Base-by-base conservation (phyloP, 1,140 invertebrate genomes). In the Elymnias hypermnestra region DNA sequence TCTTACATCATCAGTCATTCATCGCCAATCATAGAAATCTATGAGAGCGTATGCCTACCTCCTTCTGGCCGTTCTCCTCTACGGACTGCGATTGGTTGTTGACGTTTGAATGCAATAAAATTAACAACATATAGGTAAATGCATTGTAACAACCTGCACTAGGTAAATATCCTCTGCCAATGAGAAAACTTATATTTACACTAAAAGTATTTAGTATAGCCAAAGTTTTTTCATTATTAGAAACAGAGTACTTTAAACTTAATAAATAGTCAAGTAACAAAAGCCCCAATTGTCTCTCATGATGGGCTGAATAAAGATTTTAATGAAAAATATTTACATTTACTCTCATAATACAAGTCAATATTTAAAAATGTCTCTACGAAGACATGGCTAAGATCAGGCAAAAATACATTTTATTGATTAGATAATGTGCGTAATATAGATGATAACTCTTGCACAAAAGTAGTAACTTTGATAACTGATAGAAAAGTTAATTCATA, bases 31-130 rank as follows among this genome's bases (percentile, higher is more conserved):
- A 60, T 51, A 45, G 54, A 42, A 58, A 44, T 71, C 60, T 75
- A 72, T 64, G 57, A 76, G 65, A 73, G 65, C 64, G 57, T 67
- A 53, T 63, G 69, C 82, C 76, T 85, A 85, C 82, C 82, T 85
- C 82, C 63, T 69, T 83, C 50, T 79, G 82, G 70, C 76, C 82
- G 75, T 83, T 83, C 66, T 85, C 82, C 75, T 83, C 78, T 83
- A 85, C 82, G 65, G 82, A 79, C 82, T 85, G 82, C 82, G 78
- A 83, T 85, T 82, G 76, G 81, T 84, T 81, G 78, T 84, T 69
- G 81, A 78, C 78, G 78, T 69, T 83, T 72, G 82, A 85, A 85
- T 85, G 82, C 82, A 85, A 85, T 83, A 83, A 85, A 83, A 85
- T 81, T 79, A 82, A 83, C 71, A 83, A 83, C 65, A 81, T 82